Percentiles rank a stretch among this genome's conserved stretches.
These are phyloP conservation scores for Ormyrus rosae DNA, from an alignment of 2,888 invertebrate genomes.

Conservation along the genomic window DNA sequence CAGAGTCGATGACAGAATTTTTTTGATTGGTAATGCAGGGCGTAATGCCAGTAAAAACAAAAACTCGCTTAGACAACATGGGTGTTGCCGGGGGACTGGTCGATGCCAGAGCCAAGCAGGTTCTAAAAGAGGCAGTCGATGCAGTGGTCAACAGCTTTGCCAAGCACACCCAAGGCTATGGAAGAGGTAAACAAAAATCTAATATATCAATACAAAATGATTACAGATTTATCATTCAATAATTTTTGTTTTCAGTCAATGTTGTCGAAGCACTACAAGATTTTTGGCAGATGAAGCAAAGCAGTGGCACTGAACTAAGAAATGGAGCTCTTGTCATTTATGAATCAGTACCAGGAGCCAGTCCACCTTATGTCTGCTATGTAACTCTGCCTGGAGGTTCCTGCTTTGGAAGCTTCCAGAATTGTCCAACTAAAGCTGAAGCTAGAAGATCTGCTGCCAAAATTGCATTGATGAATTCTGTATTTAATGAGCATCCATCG, in stretches of 20 bases:
- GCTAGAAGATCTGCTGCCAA: constrained; percentile 95
- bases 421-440: constrained; percentile 96
- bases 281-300: constrained; percentile 98
- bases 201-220: not conserved
- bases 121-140: constrained; percentile 84
- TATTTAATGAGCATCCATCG: constrained; percentile 96
- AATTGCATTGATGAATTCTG: constrained; percentile 97
- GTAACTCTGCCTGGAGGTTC: constrained; percentile 96
- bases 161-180: constrained; percentile 84
- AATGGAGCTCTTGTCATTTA: constrained; percentile 95
- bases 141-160: constrained; percentile 86
- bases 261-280: constrained; percentile 97
- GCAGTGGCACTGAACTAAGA: constrained; percentile 89
- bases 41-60: constrained; percentile 74
- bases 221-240: not conserved
- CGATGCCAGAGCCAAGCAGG: constrained; percentile 79
- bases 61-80: constrained; percentile 73
- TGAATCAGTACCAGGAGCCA: constrained; percentile 93
- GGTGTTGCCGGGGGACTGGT: constrained; percentile 75
- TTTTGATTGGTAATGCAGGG: constrained; percentile 68
- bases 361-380: constrained; percentile 95
- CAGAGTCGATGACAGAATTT: constrained; percentile 60
- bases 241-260: constrained; percentile 82
- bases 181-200: constrained; percentile 78
- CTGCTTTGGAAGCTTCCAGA: constrained; percentile 96